Evolutionary conservation across 2,888 invertebrate species (phyloP).

Genomic region (Eupeodes luniger): DNA sequence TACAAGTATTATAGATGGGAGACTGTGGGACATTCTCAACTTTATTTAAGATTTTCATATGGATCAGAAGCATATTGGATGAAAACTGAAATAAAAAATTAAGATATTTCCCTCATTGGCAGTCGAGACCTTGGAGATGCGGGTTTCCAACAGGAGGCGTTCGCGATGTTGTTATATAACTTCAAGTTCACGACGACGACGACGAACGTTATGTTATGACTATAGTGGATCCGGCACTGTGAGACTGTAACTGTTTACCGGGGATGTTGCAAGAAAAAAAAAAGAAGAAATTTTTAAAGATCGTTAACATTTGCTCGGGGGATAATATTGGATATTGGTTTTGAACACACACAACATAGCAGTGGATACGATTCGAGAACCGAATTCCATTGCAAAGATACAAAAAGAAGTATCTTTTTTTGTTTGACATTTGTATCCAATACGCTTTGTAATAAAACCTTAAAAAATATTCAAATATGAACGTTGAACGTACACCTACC

Average conservation of each 20-base stretch:
- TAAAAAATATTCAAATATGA: conserved; percentile 9
- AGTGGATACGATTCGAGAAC: background rate
- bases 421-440: conserved; percentile 12
- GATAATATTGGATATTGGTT: conserved; percentile 68
- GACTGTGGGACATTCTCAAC: too few relatives aligned
- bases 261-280: background rate
- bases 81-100: too few relatives aligned
- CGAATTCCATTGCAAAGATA: background rate
- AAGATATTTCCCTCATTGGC: too few relatives aligned
- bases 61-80: too few relatives aligned
- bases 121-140: background rate
- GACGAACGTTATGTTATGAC: background rate
- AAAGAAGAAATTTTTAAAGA: background rate
- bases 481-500: background rate
- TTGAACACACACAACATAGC: conserved; percentile 30
- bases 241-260: background rate
- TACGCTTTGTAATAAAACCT: conserved; percentile 38
- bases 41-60: too few relatives aligned
- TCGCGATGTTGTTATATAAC: background rate
- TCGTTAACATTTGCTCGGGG: conserved; percentile 60
- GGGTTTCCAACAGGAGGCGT: background rate
- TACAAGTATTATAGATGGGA: background rate
- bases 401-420: background rate
- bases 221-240: background rate
- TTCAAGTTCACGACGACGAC: background rate